Conservation (phyloP, 2,888 invertebrate genomes). For the Stenotaenia linearis region DNA sequence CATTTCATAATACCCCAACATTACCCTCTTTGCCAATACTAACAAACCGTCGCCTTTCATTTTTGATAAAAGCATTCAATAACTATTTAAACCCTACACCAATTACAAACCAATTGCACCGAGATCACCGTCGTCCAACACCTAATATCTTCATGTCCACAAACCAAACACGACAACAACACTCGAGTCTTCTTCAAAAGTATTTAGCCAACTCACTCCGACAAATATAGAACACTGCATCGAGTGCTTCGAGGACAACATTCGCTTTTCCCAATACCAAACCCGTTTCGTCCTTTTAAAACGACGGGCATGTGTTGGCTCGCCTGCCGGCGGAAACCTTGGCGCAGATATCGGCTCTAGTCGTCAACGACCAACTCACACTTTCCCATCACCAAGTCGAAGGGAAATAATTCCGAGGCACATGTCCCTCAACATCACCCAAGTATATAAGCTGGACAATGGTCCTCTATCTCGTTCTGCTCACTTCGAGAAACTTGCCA, state of each 20-base stretch:
- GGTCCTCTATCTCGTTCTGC: background rate
- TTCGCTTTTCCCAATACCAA: background rate
- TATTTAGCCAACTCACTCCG: background rate
- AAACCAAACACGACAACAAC: background rate
- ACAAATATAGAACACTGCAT: background rate
- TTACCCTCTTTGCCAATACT: background rate
- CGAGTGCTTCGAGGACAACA: background rate
- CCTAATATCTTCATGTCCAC: background rate
- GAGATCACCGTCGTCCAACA: background rate
- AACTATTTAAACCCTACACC: background rate
- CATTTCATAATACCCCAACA: background rate
- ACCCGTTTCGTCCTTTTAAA: background rate
- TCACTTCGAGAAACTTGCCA: background rate
- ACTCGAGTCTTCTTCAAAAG: background rate
- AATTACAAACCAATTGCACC: background rate
- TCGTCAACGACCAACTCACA: background rate
- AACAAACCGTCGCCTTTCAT: background rate
- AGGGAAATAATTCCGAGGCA: background rate
- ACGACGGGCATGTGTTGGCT: background rate
- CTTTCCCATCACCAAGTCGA: background rate
- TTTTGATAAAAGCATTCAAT: background rate
- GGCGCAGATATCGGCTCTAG: background rate
- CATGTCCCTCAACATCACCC: background rate
- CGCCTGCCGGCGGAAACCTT: background rate
- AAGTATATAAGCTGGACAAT: background rate